Evolutionary conservation across 1,140 invertebrate genomes (phyloP), one percentile per base, ranked within the genome.

Genomic region (Drusus annulatus): DNA sequence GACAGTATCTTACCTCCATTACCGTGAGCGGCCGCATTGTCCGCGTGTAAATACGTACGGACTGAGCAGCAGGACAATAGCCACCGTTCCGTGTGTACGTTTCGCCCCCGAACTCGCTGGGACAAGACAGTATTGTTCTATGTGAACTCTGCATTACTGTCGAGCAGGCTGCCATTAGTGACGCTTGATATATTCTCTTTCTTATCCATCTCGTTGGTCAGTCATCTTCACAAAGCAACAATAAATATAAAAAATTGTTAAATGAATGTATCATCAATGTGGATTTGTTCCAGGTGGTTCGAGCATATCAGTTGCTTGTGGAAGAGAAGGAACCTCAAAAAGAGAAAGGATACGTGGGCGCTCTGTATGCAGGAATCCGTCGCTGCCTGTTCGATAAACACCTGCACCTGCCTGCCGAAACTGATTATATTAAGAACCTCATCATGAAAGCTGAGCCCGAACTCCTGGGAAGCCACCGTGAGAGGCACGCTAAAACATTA

Each of bases 401-500:
- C 87, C 92, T 98, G 79, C 96, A 98, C 88, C 90, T 98, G 80
- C 93, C 94, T 86, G 93, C 94, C 71, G 95, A 96, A 86, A 95
- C 95, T 76, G 95, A 97, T 80, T 97, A 96, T 86, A 95, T 98
- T 83, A 93, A 93, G 80, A 93, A 94, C 81, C 91, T 98, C n/a
- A 96, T 98, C 84, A 93, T 93, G 28, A 91, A 95, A 80, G 96
- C 96, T 45, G 96, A 98, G 88, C 96, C 96, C n/a, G 96, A 97
- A 87, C 88, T 96, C 7, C 92, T 96, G 82, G 95, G 95, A 82
- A 94, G 93, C 83, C 91, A 94, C 82, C 92, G 96, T 76, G 97
- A 98, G 87, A 91, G 97, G 71, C 97, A 98, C 89, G 97, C 97
- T 0, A 98, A 98, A 89, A 98, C 97, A 8, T 87, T 98, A 81